Conservation (phyloP, 2,888 invertebrate species). For the Pandemis corylana region DNA sequence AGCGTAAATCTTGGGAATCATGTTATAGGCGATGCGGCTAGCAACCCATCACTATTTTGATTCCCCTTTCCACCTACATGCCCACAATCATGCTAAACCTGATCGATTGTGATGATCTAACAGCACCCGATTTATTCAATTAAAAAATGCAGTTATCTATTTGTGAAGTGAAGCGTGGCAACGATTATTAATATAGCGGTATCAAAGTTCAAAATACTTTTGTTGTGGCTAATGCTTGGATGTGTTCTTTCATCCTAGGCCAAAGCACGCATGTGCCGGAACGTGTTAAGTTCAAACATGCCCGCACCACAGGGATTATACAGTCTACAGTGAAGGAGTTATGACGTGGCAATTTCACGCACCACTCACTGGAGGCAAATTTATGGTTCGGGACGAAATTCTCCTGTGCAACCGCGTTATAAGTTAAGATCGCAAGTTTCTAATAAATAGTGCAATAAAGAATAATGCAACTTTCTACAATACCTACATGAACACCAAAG, state of each 20-base stretch:
- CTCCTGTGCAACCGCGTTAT: neutral
- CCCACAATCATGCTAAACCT: neutral
- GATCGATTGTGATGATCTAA: constrained; percentile 24
- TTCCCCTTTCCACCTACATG: too few species aligned
- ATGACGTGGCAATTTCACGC: constrained; percentile 18
- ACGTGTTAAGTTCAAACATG: constrained; percentile 55
- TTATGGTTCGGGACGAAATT: neutral
- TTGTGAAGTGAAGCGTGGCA: constrained; percentile 36
- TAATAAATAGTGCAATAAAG: constrained; percentile 5
- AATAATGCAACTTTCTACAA: constrained; percentile 13
- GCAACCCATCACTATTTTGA: too few species aligned
- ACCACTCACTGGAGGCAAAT: neutral
- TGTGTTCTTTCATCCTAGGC: constrained; percentile 52
- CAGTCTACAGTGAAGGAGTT: constrained; percentile 17
- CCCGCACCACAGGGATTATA: constrained; percentile 34
- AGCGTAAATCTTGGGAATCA: too few species aligned
- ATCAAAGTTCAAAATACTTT: constrained; percentile 33
- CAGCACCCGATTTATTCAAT: constrained; percentile 32
- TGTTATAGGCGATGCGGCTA: too few species aligned
- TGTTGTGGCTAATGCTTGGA: constrained; percentile 21
- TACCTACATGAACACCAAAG: constrained; percentile 9
- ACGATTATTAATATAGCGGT: constrained; percentile 40
- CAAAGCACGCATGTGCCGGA: constrained; percentile 55
- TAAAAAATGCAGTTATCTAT: constrained; percentile 33
- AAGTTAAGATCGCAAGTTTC: neutral